Percentiles rank a stretch among this genome's conserved stretches.
Conservation (phyloP, 2,797 vertebrate species). For the Danio aesculapii region DNA sequence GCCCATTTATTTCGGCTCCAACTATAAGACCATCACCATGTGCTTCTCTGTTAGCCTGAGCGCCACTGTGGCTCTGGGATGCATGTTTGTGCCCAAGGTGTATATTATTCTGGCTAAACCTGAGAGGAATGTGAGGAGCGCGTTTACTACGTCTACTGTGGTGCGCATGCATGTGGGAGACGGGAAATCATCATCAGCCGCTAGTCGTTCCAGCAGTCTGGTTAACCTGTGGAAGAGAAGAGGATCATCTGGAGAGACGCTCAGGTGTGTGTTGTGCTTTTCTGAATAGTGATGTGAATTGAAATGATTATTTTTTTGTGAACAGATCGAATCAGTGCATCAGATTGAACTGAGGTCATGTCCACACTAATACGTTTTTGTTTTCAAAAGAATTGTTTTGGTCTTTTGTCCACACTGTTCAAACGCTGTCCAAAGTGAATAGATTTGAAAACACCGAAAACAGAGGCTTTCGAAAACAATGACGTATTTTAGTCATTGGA, state of each 20-base stretch:
- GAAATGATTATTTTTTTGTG: too few species aligned
- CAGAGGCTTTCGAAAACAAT: too few species aligned
- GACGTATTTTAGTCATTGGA: too few species aligned
- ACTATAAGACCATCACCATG: conserved; percentile 99
- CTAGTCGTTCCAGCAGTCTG: conserved; percentile 95
- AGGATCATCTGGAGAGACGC: conserved; percentile 93
- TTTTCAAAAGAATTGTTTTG: too few species aligned
- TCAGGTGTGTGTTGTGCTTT: conserved; percentile 81
- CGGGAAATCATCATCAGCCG: conserved; percentile 92
- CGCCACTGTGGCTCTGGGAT: conserved; percentile 94
- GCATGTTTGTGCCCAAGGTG: conserved; percentile 98
- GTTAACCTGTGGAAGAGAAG: conserved; percentile 96
- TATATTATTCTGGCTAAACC: conserved; percentile 99
- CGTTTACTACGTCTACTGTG: conserved; percentile 96
- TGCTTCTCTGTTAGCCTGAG: conserved; percentile 98
- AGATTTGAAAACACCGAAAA: too few species aligned
- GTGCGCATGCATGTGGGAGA: conserved; percentile 99
- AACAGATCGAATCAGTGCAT: too few species aligned
- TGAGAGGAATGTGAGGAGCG: conserved; percentile 95
- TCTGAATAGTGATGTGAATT: too few species aligned
- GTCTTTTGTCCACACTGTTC: too few species aligned
- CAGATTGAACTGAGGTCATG: too few species aligned
- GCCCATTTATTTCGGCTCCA: conserved; percentile 96
- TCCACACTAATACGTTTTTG: too few species aligned
- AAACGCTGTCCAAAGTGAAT: too few species aligned